phyloP scores from a whole-genome alignment of 1,140 invertebrate species.

The Drosophila setifemur region DNA sequence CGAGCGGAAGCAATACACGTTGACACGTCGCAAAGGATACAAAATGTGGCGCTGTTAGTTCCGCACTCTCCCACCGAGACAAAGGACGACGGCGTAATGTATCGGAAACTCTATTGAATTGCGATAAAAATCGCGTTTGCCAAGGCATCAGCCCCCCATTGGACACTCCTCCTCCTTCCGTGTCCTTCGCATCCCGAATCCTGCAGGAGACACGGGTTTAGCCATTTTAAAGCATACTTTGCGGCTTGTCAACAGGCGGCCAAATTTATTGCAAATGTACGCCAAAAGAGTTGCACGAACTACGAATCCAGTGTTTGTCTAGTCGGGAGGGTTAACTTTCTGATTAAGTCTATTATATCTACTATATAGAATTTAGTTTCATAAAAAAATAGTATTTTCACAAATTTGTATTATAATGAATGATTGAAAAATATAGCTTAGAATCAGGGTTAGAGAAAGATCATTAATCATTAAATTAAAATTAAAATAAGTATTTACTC shows the following conservation, averaged over 20 bases:
- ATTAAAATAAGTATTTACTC: too few relatives aligned
- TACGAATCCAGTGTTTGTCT: background rate
- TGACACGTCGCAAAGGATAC: constrained; percentile 76
- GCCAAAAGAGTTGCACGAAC: constrained; percentile 63
- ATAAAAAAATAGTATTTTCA: background rate
- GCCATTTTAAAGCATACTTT: constrained; percentile 76
- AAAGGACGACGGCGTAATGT: constrained; percentile 68
- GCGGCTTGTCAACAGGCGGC: constrained; percentile 72
- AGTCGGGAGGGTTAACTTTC: background rate
- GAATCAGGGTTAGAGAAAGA: too few relatives aligned
- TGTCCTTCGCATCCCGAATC: constrained; percentile 20
- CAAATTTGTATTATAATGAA: too few relatives aligned
- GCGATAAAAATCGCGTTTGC: constrained; percentile 79
- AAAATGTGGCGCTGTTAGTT: constrained; percentile 77
- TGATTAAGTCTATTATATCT: too few relatives aligned
- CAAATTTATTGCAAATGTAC: constrained; percentile 75
- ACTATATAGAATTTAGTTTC: background rate
- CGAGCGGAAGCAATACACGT: constrained; percentile 74
- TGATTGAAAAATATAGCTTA: too few relatives aligned
- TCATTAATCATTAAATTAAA: too few relatives aligned
- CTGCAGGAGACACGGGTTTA: constrained; percentile 32
- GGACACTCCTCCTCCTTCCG: constrained; percentile 7
- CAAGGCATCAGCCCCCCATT: constrained; percentile 32
- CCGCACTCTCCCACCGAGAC: constrained; percentile 58
- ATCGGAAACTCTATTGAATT: constrained; percentile 80